Conservation (phyloP, 2,888 invertebrate species). For the Dolichomitus sp. region DNA sequence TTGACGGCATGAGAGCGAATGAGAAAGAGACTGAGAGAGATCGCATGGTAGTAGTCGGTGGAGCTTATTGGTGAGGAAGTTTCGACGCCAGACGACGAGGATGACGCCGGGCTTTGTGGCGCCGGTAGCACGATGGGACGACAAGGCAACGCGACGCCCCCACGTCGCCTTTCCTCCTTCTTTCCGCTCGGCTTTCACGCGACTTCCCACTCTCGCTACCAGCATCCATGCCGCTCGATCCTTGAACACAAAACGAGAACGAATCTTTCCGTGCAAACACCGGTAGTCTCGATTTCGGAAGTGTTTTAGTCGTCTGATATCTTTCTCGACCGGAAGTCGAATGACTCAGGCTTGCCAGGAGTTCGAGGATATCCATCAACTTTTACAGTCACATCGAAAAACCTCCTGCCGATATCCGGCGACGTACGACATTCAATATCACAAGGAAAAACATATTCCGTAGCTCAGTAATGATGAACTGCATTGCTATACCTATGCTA, state of each 20-base stretch:
- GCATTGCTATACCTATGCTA: slow-evolving; percentile 21
- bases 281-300: slow-evolving; percentile 9
- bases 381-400: neutral
- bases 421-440: slow-evolving; percentile 45
- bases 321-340: slow-evolving; percentile 39
- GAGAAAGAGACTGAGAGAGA: slow-evolving; percentile 13
- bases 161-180: slow-evolving; percentile 31
- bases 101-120: slow-evolving; percentile 76
- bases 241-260: slow-evolving; percentile 65
- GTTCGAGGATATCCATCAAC: slow-evolving; percentile 20
- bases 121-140: slow-evolving; percentile 68
- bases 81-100: slow-evolving; percentile 72
- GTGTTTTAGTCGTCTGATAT: slow-evolving; percentile 22
- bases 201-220: slow-evolving; percentile 14
- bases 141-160: slow-evolving; percentile 41
- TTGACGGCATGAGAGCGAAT: neutral
- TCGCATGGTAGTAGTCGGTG: slow-evolving; percentile 64
- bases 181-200: slow-evolving; percentile 13
- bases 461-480: slow-evolving; percentile 6
- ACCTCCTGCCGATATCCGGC: slow-evolving; percentile 40
- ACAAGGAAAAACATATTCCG: slow-evolving; percentile 36
- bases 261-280: slow-evolving; percentile 41
- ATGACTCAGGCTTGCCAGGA: slow-evolving; percentile 38
- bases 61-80: slow-evolving; percentile 79
- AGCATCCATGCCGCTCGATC: slow-evolving; percentile 42